Conservation (phyloP, 1,140 invertebrate species). For the Drosophila bipectinata region DNA sequence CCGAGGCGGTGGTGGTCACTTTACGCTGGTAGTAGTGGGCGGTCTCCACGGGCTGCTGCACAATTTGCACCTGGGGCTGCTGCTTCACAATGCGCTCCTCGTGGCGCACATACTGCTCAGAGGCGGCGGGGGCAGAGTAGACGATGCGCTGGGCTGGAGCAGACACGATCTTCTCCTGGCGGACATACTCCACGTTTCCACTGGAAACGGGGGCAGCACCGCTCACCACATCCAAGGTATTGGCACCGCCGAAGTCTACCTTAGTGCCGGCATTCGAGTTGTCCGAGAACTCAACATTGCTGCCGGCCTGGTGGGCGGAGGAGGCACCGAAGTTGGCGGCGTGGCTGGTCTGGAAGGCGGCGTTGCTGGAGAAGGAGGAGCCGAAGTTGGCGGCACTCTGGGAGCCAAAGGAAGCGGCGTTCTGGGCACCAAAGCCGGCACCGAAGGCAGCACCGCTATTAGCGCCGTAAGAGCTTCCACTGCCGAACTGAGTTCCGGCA, state of each 20-base stretch:
- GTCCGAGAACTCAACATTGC: conserved; percentile 67
- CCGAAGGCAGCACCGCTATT: neutral
- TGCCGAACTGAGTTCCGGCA: no score
- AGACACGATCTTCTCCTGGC: conserved; percentile 53
- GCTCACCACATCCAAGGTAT: conserved; percentile 17
- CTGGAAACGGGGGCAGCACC: conserved; percentile 14
- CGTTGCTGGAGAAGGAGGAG: conserved; percentile 55
- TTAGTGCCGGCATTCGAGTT: conserved; percentile 56
- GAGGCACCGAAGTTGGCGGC: conserved; percentile 60
- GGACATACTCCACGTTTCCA: conserved; percentile 61
- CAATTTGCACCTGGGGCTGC: conserved; percentile 44
- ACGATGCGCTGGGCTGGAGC: conserved; percentile 43
- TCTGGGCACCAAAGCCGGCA: conserved; percentile 35
- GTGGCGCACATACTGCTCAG: conserved; percentile 67
- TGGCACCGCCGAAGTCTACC: conserved; percentile 58
- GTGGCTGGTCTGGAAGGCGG: conserved; percentile 56
- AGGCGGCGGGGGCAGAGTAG: conserved; percentile 53
- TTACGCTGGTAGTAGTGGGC: conserved; percentile 68
- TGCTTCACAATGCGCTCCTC: conserved; percentile 65
- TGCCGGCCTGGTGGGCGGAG: conserved; percentile 52
- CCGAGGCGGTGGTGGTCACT: conserved; percentile 57
- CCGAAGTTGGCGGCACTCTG: conserved; percentile 32
- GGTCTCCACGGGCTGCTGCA: conserved; percentile 49
- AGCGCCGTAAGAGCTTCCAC: no score
- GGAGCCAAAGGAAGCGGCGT: conserved; percentile 47